Base-by-base conservation (phyloP, 2,113 vertebrate genomes). In the Cebus imitator region DNA sequence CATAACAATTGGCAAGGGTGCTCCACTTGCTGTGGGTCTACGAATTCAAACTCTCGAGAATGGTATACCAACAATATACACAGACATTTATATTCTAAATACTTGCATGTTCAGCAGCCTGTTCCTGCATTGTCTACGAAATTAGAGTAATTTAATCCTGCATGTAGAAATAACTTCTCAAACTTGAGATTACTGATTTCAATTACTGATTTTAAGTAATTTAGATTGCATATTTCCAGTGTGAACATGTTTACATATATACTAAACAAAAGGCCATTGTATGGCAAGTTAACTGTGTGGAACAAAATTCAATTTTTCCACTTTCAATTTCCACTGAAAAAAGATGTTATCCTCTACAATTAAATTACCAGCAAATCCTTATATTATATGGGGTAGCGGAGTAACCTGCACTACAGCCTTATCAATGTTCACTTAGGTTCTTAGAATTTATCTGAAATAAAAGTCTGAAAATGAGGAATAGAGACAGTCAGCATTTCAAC, bases 401-500 rank as follows among this genome's bases (percentile, higher is more conserved):
- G 4, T n/a, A 40, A 93, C 14, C 57, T 75, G 43, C 12, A 87
- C 61, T 73, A 13, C 7, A 45, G 72, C 72, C 48, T 32, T n/a
- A 32, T 95, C 64, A 32, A 40, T 27, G 84, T 58, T 80, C 80
- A 64, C 16, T 64, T 35, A 79, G 52, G 32, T 84, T 48, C 58
- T 75, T 48, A 45, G 30, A 32, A 91, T 45, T 73, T 88, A 82
- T 58, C 85, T 80, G 37, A 84, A 91, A 68, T 35, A 81, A 16
- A 45, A n/a, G 57, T 90, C 37, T 90, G 52, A 98, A 94, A 97
- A 98, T 7, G 87, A 94, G 92, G 75, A 85, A 89, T 91, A 73
- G 3, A 81, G 96, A 89, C 94, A 95, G 88, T 50, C 96, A 97
- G 45, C 81, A 98, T 97, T 98, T 98, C 96, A 97, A 97, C 96